phyloP scores from a whole-genome alignment of 2,113 vertebrate species.

The Mellivora capensis region DNA sequence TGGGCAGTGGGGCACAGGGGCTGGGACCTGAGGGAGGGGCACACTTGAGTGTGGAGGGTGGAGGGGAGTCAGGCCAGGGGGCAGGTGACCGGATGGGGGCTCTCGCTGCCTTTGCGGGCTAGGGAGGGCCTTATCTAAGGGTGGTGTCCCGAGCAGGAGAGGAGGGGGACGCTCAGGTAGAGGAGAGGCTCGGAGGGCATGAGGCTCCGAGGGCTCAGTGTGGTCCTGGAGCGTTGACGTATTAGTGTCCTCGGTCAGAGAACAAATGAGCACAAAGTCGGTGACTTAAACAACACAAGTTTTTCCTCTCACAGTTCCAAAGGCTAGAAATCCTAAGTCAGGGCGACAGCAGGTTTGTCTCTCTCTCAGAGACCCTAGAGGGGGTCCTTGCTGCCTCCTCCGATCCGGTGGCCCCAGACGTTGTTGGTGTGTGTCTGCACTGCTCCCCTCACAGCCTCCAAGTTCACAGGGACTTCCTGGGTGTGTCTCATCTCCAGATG shows the following conservation, averaged over 20 bases:
- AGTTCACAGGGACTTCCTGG: background rate
- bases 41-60: background rate
- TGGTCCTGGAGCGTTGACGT: background rate
- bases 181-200: accelerated
- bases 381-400: background rate
- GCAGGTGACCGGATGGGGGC: background rate
- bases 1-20: background rate
- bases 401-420: background rate
- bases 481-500: background rate
- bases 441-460: accelerated
- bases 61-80: background rate
- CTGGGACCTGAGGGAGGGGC: background rate
- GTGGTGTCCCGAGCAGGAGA: background rate
- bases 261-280: background rate
- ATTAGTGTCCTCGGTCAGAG: background rate
- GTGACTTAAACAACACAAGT: background rate
- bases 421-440: background rate
- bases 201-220: accelerated
- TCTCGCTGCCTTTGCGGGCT: background rate
- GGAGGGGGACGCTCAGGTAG: background rate
- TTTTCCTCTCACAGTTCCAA: background rate
- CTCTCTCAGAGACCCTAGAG: background rate
- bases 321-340: background rate
- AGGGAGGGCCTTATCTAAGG: background rate
- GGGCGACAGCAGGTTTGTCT: background rate